Conservation (phyloP, 2,113 vertebrate genomes). For the Oriolus oriolus region DNA sequence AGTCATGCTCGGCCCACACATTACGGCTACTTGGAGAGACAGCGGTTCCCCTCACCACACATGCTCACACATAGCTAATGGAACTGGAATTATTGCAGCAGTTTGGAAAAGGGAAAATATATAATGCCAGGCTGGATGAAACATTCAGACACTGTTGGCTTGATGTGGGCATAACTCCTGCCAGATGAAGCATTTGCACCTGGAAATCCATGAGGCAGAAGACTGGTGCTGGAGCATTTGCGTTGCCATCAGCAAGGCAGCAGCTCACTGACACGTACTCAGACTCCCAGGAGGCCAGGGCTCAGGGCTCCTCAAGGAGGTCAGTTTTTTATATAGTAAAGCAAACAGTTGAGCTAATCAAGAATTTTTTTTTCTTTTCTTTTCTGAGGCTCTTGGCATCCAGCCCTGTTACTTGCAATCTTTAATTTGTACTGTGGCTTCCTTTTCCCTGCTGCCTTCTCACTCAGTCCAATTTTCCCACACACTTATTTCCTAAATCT, state of each 20-base stretch:
- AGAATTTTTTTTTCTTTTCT: neutral
- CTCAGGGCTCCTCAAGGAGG: slow-evolving; percentile 13
- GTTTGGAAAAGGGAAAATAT: neutral
- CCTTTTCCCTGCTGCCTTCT: slow-evolving; percentile 51
- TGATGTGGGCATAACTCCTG: neutral
- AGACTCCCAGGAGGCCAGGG: slow-evolving; percentile 30
- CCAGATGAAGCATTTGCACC: slow-evolving; percentile 6
- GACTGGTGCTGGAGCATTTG: neutral
- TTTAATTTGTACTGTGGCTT: slow-evolving; percentile 62
- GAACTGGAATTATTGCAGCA: neutral
- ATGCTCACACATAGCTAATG: neutral
- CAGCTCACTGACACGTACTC: slow-evolving; percentile 40
- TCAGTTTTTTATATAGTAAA: slow-evolving; percentile 69
- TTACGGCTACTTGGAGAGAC: neutral
- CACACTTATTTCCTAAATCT: slow-evolving; percentile 42
- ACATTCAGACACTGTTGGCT: neutral
- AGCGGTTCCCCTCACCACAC: neutral
- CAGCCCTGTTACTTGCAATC: slow-evolving; percentile 46
- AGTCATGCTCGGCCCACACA: neutral
- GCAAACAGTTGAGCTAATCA: slow-evolving; percentile 67
- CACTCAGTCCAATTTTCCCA: slow-evolving; percentile 53
- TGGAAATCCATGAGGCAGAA: neutral
- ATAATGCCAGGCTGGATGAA: neutral
- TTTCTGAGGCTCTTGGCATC: slow-evolving; percentile 53
- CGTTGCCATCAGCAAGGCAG: slow-evolving; percentile 1